phyloP scores from a whole-genome alignment of 1,140 invertebrate genomes.

The Mesaphorura yosii region DNA sequence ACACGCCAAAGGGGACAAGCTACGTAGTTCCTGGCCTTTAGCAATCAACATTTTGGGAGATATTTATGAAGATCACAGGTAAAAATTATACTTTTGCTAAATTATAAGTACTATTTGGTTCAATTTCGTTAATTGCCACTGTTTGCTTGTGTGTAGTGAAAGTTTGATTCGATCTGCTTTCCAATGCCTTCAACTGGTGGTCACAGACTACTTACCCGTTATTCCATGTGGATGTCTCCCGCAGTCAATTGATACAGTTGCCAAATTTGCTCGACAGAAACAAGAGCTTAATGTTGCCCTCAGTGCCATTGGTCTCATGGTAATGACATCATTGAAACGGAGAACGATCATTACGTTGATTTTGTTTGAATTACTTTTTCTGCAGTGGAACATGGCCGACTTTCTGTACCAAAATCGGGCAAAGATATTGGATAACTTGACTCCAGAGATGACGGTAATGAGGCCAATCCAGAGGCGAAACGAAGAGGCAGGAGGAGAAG shows the following conservation, averaged over 20 bases:
- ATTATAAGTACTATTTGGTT: background rate
- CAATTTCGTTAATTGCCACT: constrained; percentile 4
- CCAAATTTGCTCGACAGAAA: constrained; percentile 90
- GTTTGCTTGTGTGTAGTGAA: constrained; percentile 52
- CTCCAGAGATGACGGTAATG: constrained; percentile 25
- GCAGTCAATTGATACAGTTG: constrained; percentile 82
- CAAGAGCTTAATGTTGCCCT: constrained; percentile 96
- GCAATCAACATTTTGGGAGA: constrained; percentile 89
- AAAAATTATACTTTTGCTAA: too few species aligned
- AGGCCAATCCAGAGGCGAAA: too few species aligned
- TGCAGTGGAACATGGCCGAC: constrained; percentile 93
- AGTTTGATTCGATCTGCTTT: constrained; percentile 84
- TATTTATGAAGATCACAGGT: constrained; percentile 84
- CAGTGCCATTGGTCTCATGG: constrained; percentile 93
- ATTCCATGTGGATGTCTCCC: constrained; percentile 80
- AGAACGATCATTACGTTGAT: background rate
- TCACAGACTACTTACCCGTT: constrained; percentile 86
- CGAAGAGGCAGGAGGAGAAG: too few species aligned
- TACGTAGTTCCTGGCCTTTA: constrained; percentile 87
- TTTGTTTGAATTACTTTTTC: constrained; percentile 22
- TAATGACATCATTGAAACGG: constrained; percentile 36
- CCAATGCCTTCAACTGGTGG: constrained; percentile 88
- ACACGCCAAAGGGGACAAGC: constrained; percentile 78
- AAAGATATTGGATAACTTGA: constrained; percentile 58
- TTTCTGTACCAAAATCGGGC: constrained; percentile 92